Percentiles rank a stretch among this genome's conserved stretches.
Conservation (phyloP, 37 sponge, comb jelly and placozoan species). For the Corticium candelabrum region DNA sequence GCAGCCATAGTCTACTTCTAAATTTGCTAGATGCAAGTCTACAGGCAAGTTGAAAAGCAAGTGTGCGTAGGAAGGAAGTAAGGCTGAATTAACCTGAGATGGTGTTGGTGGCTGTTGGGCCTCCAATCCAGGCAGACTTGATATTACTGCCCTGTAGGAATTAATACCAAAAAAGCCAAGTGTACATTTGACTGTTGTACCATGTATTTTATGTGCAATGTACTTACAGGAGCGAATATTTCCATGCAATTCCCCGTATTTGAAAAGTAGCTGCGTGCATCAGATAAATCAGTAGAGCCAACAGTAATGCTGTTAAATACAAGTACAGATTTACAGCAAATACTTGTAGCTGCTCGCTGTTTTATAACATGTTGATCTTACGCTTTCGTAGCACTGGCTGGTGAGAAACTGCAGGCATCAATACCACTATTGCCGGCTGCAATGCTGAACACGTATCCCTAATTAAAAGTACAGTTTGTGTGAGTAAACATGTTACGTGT, state of each 20-base stretch:
- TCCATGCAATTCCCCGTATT: background rate
- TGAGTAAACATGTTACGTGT: too few species aligned
- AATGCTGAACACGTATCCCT: background rate
- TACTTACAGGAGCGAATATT: background rate
- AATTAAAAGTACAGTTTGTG: too few species aligned
- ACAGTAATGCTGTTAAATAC: background rate
- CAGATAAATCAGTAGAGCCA: background rate
- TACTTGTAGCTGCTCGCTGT: too few species aligned
- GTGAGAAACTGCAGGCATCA: slow-evolving; percentile 1
- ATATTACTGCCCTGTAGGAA: background rate
- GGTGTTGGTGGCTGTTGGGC: slow-evolving; percentile 2
- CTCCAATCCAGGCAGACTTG: background rate
- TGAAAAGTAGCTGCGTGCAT: background rate
- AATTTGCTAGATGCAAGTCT: too few species aligned
- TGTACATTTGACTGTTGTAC: too few species aligned
- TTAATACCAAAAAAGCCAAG: background rate
- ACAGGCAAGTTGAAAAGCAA: too few species aligned
- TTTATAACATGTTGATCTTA: too few species aligned
- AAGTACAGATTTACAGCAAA: too few species aligned
- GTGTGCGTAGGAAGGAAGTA: too few species aligned
- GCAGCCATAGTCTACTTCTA: too few species aligned
- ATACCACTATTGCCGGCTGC: background rate
- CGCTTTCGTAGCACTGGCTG: background rate
- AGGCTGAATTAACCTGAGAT: slow-evolving; percentile 6
- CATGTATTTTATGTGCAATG: too few species aligned